Conservation (phyloP, 2,797 vertebrate species). For the Sebastes iracundus region DNA sequence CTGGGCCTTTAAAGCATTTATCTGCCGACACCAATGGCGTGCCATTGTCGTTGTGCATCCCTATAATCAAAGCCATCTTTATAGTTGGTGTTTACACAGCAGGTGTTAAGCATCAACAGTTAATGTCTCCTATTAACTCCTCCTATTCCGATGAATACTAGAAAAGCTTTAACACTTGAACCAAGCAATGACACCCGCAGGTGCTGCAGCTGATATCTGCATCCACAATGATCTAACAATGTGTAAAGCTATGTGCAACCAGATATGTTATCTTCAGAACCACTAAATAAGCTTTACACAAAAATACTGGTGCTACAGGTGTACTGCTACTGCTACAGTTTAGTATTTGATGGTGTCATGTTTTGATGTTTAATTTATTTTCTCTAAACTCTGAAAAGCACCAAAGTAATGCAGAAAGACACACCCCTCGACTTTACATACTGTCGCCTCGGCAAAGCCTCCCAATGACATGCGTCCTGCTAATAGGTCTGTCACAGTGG, state of each 20-base stretch:
- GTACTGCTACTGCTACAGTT: background rate
- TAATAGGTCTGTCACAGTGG: slow-evolving; percentile 67
- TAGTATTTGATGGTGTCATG: slow-evolving; percentile 22
- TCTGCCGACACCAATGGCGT: no score
- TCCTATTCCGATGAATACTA: background rate
- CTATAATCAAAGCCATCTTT: background rate
- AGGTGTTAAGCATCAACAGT: background rate
- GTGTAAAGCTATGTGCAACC: background rate
- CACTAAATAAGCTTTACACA: background rate
- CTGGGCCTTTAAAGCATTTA: no score
- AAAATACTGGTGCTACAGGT: background rate
- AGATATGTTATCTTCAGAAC: background rate
- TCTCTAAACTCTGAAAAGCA: slow-evolving; percentile 15
- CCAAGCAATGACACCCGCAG: background rate
- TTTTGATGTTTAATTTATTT: slow-evolving; percentile 39
- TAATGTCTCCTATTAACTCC: background rate
- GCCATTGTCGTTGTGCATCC: no score
- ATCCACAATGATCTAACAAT: background rate
- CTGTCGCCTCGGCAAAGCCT: slow-evolving; percentile 43
- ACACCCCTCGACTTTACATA: slow-evolving; percentile 42
- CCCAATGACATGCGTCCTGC: slow-evolving; percentile 55
- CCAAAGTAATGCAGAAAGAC: slow-evolving; percentile 20
- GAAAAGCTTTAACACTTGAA: slow-evolving; percentile 1
- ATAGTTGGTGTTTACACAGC: background rate
- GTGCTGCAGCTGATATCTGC: background rate